phyloP scores from a whole-genome alignment of 2,113 vertebrate species.

The Onychostruthus taczanowskii region DNA sequence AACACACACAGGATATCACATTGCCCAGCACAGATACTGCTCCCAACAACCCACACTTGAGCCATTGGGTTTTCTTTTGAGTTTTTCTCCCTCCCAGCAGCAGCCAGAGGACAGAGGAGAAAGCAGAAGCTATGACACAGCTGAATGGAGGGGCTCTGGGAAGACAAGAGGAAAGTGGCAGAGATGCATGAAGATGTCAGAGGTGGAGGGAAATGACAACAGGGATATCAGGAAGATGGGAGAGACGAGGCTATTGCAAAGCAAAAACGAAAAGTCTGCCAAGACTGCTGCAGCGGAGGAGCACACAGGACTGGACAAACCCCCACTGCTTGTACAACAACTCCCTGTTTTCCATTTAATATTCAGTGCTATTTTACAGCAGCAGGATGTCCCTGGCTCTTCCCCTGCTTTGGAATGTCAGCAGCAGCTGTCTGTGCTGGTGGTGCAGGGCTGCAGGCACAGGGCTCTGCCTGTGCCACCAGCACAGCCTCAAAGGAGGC shows the following conservation, averaged over 20 bases:
- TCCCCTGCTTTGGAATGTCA: conserved; percentile 31
- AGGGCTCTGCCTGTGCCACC: conserved; percentile 1
- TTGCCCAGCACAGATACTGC: neutral
- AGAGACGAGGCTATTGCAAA: neutral
- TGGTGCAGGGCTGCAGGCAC: neutral
- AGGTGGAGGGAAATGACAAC: neutral
- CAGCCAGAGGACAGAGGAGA: rapidly evolving
- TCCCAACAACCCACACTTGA: rapidly evolving
- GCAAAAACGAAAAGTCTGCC: neutral
- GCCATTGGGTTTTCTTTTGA: neutral
- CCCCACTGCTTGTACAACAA: neutral
- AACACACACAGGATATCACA: neutral
- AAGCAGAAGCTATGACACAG: neutral
- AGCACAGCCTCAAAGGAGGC: conserved; percentile 16
- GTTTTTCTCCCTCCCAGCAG: neutral
- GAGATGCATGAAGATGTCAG: neutral
- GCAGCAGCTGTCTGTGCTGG: neutral
- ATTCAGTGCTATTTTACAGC: conserved; percentile 15
- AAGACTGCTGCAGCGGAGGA: neutral
- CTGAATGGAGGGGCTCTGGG: neutral
- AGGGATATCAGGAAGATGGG: neutral
- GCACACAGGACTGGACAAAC: neutral
- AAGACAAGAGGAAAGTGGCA: neutral
- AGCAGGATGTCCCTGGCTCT: conserved; percentile 40
- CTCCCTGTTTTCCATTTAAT: neutral